Conservation (phyloP, 2,113 vertebrate genomes). For the Brachyhypopomus gauderio region DNA sequence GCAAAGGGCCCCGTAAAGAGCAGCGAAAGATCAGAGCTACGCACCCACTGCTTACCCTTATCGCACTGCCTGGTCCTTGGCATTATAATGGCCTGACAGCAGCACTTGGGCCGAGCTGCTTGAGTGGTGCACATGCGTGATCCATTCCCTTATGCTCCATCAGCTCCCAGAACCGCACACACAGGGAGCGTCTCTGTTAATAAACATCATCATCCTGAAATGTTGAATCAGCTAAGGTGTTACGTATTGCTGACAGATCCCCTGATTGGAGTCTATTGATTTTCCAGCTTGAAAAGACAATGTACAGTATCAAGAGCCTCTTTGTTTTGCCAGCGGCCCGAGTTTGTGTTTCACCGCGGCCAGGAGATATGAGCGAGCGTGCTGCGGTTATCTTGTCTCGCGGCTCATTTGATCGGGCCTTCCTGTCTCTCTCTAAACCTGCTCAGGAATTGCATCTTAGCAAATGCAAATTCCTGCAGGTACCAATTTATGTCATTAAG, state of each 20-base stretch:
- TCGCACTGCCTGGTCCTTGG: neutral
- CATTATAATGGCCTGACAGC: neutral
- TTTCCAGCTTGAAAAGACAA: slow-evolving; percentile 49
- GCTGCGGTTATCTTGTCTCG: slow-evolving; percentile 8
- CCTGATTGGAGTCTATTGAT: slow-evolving; percentile 65
- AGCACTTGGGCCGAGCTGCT: neutral
- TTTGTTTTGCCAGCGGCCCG: slow-evolving; percentile 55
- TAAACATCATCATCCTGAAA: slow-evolving; percentile 6
- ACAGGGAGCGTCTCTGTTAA: neutral
- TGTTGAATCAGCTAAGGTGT: slow-evolving; percentile 55
- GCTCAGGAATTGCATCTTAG: slow-evolving; percentile 14
- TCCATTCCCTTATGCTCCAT: neutral
- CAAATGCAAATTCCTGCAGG: slow-evolving; percentile 56
- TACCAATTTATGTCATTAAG: slow-evolving; percentile 53
- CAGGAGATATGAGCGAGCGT: neutral
- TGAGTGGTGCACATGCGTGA: neutral
- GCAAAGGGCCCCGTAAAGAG: neutral
- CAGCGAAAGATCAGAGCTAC: neutral
- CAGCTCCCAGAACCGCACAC: no score
- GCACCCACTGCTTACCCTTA: neutral
- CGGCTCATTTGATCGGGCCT: slow-evolving; percentile 36
- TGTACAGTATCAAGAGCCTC: slow-evolving; percentile 41
- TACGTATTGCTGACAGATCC: slow-evolving; percentile 60
- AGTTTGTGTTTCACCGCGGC: slow-evolving; percentile 28
- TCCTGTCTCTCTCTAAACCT: slow-evolving; percentile 12